Evolutionary conservation across 1,140 invertebrate species (phyloP).

Genomic region (Heliothis virescens): DNA sequence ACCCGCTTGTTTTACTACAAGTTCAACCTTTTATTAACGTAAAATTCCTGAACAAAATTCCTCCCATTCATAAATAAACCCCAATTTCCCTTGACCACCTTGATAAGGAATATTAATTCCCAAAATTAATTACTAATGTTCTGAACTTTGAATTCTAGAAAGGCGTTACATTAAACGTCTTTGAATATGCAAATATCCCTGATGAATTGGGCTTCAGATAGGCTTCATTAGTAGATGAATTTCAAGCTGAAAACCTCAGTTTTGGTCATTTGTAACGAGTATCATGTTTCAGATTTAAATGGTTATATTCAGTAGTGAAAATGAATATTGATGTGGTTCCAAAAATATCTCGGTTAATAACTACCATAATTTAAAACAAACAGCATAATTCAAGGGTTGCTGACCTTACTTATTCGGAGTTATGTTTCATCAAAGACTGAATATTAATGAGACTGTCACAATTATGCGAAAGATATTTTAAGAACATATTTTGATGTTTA

Average conservation of each 20-base stretch:
- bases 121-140: conserved; percentile 24
- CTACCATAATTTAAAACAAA: too few species aligned
- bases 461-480: too few species aligned
- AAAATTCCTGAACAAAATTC: not conserved
- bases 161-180: conserved; percentile 16
- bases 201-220: conserved; percentile 23
- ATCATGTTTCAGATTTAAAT: not conserved
- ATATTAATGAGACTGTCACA: too few species aligned
- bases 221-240: conserved; percentile 19
- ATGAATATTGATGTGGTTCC: not conserved
- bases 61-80: not conserved
- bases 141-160: conserved; percentile 22
- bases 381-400: too few species aligned
- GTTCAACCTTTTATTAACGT: too few species aligned
- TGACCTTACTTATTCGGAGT: too few species aligned
- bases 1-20: too few species aligned
- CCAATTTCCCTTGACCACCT: conserved; percentile 16
- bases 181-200: conserved; percentile 12
- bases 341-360: not conserved
- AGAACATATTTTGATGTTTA: too few species aligned
- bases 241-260: not conserved
- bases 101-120: conserved; percentile 32
- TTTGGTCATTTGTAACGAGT: not conserved
- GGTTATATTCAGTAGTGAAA: not conserved
- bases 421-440: too few species aligned